Conservation (phyloP, 2,888 invertebrate genomes). For the Ectemnius lituratus region DNA sequence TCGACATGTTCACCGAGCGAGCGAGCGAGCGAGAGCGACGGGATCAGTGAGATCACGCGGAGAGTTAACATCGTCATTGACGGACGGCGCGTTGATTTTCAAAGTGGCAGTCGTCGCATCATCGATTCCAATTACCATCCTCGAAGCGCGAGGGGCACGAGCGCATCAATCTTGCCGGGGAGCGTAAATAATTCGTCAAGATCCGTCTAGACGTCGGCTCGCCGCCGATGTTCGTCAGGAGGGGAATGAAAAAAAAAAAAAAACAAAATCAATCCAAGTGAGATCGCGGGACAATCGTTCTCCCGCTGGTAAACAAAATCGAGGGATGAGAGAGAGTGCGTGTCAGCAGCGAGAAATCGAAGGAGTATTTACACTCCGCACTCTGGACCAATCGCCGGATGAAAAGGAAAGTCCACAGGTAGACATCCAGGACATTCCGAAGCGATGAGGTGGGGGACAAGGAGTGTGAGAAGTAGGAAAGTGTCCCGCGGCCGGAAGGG, state of each 20-base stretch:
- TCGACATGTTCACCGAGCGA: neutral
- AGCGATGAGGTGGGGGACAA: slow-evolving; percentile 37
- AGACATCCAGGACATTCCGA: slow-evolving; percentile 19
- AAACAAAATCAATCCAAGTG: neutral
- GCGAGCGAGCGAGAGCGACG: neutral
- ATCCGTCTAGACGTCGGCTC: neutral
- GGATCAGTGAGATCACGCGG: neutral
- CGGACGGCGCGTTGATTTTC: slow-evolving; percentile 3
- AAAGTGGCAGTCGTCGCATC: slow-evolving; percentile 1
- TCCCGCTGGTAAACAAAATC: neutral
- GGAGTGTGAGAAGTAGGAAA: slow-evolving; percentile 46
- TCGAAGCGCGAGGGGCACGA: neutral
- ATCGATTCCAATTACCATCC: slow-evolving; percentile 5
- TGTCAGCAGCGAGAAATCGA: neutral
- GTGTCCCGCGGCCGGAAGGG: slow-evolving; percentile 52
- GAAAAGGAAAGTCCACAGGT: slow-evolving; percentile 26
- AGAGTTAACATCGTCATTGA: neutral
- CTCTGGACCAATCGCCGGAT: too few species aligned
- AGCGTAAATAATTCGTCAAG: slow-evolving; percentile 4
- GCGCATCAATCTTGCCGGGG: slow-evolving; percentile 4
- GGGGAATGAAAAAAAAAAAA: neutral
- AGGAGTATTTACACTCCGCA: too few species aligned
- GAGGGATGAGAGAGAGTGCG: slow-evolving; percentile 2
- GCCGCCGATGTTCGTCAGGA: neutral
- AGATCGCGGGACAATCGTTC: neutral